phyloP scores from a whole-genome alignment of 2,797 vertebrate genomes.

The Argyrosomus regius region DNA sequence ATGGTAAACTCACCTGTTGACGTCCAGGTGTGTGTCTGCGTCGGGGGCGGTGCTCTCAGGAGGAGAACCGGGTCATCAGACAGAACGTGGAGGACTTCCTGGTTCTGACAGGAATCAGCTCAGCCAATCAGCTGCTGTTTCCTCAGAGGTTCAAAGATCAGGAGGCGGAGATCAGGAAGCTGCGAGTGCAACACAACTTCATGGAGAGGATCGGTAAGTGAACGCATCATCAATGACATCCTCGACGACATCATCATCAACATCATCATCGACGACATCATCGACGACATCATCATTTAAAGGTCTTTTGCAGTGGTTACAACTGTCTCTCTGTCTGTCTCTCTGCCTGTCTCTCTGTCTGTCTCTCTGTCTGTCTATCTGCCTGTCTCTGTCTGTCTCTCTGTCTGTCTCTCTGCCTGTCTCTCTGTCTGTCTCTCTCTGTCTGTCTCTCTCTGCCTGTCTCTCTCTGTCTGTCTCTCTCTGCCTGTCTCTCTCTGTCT shows the following conservation, averaged over 20 bases:
- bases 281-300: too few relatives aligned
- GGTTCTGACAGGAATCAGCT: conserved; percentile 71
- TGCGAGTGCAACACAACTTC: conserved; percentile 64
- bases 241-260: not conserved
- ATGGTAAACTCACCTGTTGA: not conserved
- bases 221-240: not conserved
- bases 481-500: not conserved
- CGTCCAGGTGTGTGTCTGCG: conserved; percentile 73
- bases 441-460: not conserved
- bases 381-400: not conserved
- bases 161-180: conserved; percentile 43
- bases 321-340: too few relatives aligned
- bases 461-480: not conserved
- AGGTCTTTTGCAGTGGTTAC: too few relatives aligned
- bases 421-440: not conserved
- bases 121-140: conserved; percentile 73
- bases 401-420: not conserved
- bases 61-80: conserved; percentile 73
- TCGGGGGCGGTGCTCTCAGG: conserved; percentile 62
- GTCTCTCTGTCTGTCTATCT: not conserved
- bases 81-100: conserved; percentile 78
- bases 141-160: conserved; percentile 64
- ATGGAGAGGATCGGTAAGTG: conserved; percentile 67
- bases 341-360: not conserved
- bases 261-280: too few relatives aligned